These are phyloP conservation scores for Corvus hawaiiensis DNA, from an alignment of 2,113 vertebrate species.

Conservation along the genomic window DNA sequence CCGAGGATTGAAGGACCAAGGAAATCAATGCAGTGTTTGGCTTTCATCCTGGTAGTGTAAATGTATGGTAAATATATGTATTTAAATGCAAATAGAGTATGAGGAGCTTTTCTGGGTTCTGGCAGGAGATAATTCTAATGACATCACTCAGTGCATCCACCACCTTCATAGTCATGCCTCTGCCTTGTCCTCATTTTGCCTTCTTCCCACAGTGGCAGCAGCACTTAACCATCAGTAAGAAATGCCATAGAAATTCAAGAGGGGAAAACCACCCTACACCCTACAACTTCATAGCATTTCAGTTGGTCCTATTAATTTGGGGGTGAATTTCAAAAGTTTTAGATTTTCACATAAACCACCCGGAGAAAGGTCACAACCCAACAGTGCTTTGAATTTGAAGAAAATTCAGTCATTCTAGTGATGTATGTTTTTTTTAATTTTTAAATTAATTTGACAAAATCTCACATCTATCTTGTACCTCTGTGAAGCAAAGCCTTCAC, in stretches of 20 bases:
- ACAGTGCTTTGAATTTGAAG: background rate
- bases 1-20: background rate
- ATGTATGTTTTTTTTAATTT: background rate
- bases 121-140: background rate
- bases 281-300: background rate
- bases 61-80: background rate
- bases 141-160: no score
- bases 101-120: background rate
- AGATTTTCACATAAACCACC: background rate
- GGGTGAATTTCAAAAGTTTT: background rate
- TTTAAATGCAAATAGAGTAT: background rate
- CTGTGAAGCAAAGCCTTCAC: background rate
- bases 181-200: background rate
- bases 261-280: background rate
- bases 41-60: background rate
- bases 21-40: background rate
- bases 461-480: background rate
- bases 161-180: fast-evolving
- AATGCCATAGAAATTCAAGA: background rate
- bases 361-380: background rate
- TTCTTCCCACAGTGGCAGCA: background rate
- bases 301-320: background rate
- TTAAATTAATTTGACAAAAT: background rate
- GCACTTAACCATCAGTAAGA: background rate
- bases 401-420: background rate